These are phyloP conservation scores for Matsumyia berberina DNA, from an alignment of 2,888 invertebrate species.

Conservation along the genomic window DNA sequence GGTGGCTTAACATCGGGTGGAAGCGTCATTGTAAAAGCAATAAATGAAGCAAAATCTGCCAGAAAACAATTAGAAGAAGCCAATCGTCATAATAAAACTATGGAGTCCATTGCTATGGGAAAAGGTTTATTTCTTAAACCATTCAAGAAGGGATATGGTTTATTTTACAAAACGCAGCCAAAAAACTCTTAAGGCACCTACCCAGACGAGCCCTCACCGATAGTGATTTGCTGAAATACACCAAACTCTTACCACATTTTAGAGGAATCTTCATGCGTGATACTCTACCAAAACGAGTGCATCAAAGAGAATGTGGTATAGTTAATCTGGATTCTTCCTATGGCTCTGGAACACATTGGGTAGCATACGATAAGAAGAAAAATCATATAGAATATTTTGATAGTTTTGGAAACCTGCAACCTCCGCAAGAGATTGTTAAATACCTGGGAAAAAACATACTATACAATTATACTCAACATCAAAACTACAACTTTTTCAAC, in stretches of 20 bases:
- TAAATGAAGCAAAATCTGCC: slow-evolving; percentile 2
- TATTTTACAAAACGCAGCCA: slow-evolving; percentile 18
- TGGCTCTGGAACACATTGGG: slow-evolving; percentile 81
- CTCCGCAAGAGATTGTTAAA: too few relatives aligned
- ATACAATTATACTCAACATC: too few relatives aligned
- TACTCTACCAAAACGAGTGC: slow-evolving; percentile 40
- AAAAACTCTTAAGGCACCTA: slow-evolving; percentile 79
- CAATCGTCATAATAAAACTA: not conserved
- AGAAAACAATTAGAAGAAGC: slow-evolving; percentile 1
- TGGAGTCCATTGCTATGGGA: not conserved
- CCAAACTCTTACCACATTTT: slow-evolving; percentile 79
- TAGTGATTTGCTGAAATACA: slow-evolving; percentile 78
- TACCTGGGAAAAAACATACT: too few relatives aligned
- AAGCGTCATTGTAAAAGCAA: not conserved
- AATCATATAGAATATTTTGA: too few relatives aligned
- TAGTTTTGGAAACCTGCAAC: too few relatives aligned
- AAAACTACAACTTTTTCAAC: too few relatives aligned
- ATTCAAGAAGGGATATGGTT: too few relatives aligned
- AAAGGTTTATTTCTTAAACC: too few relatives aligned
- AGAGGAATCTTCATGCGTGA: slow-evolving; percentile 78
- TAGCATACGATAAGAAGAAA: too few relatives aligned
- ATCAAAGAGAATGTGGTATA: slow-evolving; percentile 55
- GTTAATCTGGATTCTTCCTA: slow-evolving; percentile 77
- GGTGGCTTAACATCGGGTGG: not conserved
- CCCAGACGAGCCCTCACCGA: slow-evolving; percentile 76